Conservation (phyloP, 1,140 invertebrate genomes). For the Araneus ventricosus region DNA sequence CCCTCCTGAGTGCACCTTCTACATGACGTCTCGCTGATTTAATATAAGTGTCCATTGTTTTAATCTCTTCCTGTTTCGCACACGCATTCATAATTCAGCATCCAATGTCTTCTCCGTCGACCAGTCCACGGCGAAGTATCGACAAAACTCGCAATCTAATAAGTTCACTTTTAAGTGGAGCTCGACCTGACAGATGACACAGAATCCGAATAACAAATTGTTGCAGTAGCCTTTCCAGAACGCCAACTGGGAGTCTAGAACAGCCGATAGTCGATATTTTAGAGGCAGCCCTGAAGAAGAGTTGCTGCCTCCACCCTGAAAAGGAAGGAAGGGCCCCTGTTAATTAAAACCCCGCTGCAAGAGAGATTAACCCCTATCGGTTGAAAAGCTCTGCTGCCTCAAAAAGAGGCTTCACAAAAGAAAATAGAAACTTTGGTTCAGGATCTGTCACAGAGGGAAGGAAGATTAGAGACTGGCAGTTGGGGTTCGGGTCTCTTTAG, state of each 20-base stretch:
- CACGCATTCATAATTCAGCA: background rate
- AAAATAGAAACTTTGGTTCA: conserved; percentile 29
- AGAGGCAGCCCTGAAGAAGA: background rate
- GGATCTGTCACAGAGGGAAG: conserved; percentile 23
- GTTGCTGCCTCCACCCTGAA: background rate
- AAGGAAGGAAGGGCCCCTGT: background rate
- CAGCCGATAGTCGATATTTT: conserved; percentile 13
- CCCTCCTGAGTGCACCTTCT: background rate
- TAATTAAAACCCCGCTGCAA: conserved; percentile 25
- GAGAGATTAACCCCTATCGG: background rate
- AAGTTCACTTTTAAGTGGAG: conserved; percentile 25
- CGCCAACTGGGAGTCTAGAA: background rate
- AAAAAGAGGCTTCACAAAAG: conserved; percentile 20
- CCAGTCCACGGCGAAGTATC: background rate
- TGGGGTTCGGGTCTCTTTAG: conserved; percentile 15
- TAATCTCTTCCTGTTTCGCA: background rate
- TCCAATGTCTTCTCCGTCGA: background rate
- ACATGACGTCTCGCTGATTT: background rate
- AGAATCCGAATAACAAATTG: conserved; percentile 26
- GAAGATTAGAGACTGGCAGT: conserved; percentile 15
- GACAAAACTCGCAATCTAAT: background rate
- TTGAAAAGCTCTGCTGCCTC: background rate
- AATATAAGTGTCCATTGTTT: background rate
- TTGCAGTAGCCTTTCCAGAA: conserved; percentile 8
- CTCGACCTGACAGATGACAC: conserved; percentile 28